phyloP scores from a whole-genome alignment of 2,797 vertebrate species.

The Rallus crepitans region DNA sequence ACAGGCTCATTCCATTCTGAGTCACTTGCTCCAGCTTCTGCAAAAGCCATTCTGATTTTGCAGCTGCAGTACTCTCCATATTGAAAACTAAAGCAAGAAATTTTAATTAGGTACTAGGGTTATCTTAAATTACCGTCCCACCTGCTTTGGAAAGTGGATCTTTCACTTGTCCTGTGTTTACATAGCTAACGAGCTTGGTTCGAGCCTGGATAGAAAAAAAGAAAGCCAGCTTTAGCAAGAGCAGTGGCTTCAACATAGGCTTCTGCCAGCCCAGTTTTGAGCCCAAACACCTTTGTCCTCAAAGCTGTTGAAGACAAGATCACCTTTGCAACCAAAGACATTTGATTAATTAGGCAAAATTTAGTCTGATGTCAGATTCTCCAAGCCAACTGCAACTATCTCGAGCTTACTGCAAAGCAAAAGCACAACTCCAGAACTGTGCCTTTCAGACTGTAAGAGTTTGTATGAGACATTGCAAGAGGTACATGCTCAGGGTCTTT shows the following conservation, averaged over 20 bases:
- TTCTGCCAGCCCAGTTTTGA: constrained; percentile 41
- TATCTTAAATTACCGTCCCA: not conserved
- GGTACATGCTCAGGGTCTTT: not conserved
- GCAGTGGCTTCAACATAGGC: not conserved
- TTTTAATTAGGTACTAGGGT: not conserved
- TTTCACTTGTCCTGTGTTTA: not conserved
- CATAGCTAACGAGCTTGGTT: not conserved
- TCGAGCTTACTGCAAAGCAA: not conserved
- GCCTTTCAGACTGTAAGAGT: not conserved
- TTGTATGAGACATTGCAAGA: not conserved
- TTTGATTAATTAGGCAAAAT: not conserved
- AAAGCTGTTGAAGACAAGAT: not conserved
- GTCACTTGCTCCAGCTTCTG: not conserved
- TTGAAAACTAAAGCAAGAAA: not conserved
- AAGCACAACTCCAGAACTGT: accelerated
- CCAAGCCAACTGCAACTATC: not conserved
- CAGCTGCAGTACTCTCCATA: not conserved
- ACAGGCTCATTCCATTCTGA: not conserved
- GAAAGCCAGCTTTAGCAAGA: not conserved
- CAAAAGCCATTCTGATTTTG: not conserved
- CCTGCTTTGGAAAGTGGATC: not conserved
- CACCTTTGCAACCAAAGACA: not conserved
- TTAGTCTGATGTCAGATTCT: not conserved
- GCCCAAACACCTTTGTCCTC: constrained; percentile 5
- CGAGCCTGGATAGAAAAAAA: constrained; percentile 11